Evolutionary conservation across 2,797 vertebrate species (phyloP).

Genomic region (Cossypha niveicapilla): DNA sequence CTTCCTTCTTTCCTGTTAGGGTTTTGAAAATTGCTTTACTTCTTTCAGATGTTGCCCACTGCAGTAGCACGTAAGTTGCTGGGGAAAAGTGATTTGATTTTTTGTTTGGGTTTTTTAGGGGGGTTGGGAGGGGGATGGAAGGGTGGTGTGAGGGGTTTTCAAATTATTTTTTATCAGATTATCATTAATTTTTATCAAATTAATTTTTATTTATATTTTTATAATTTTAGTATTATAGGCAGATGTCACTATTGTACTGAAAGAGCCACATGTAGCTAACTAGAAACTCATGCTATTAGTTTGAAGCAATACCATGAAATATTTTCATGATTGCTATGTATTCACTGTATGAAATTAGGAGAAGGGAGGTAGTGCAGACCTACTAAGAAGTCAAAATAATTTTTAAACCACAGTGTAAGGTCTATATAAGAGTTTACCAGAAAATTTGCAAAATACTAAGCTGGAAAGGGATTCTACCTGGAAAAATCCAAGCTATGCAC

Average conservation of each 20-base stretch:
- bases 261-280: not conserved
- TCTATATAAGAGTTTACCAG: not conserved
- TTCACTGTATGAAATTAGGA: not conserved
- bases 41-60: not conserved
- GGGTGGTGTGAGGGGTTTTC: rapidly evolving
- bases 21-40: not conserved
- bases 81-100: not conserved
- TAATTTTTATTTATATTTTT: not conserved
- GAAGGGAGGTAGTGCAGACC: not conserved
- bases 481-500: not conserved
- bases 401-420: not conserved
- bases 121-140: too few relatives aligned
- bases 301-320: not conserved
- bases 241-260: not conserved
- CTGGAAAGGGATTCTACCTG: not conserved
- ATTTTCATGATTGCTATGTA: not conserved
- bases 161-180: not conserved
- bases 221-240: not conserved
- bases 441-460: not conserved
- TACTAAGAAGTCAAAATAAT: not conserved
- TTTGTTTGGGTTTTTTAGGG: not conserved
- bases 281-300: not conserved
- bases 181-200: not conserved
- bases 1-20: not conserved
- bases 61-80: not conserved